Percentiles rank a stretch among this genome's conserved stretches.
These are phyloP conservation scores for Novumbra hubbsi DNA, from an alignment of 2,797 vertebrate genomes.

Conservation along the genomic window DNA sequence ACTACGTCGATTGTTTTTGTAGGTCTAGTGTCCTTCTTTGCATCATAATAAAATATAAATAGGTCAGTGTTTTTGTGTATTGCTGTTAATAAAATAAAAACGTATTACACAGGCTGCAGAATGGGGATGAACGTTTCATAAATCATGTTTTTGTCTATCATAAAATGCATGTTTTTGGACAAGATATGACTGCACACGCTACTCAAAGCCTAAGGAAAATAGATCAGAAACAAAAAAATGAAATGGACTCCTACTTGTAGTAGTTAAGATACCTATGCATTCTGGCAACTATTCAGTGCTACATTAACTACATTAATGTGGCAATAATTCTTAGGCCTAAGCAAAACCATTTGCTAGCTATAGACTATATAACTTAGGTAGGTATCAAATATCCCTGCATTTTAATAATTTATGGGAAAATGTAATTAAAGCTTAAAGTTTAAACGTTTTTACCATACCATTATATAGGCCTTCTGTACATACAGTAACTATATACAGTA, in stretches of 20 bases:
- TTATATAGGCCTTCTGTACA: neutral
- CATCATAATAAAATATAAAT: too few relatives aligned
- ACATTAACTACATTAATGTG: too few relatives aligned
- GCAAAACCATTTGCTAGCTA: neutral
- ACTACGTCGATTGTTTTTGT: too few relatives aligned
- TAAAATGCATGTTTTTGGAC: neutral
- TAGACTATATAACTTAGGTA: neutral
- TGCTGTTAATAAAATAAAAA: too few relatives aligned
- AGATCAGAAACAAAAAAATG: neutral
- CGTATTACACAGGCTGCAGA: too few relatives aligned
- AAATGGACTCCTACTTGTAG: too few relatives aligned
- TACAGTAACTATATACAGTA: too few relatives aligned
- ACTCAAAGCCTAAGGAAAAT: neutral
- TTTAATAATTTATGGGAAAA: neutral
- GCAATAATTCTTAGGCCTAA: neutral
- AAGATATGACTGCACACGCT: neutral
- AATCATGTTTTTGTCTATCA: too few relatives aligned
- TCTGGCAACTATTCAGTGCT: too few relatives aligned
- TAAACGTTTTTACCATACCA: neutral
- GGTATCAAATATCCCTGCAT: neutral
- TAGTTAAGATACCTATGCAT: neutral
- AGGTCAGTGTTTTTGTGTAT: too few relatives aligned
- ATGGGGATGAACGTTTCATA: too few relatives aligned
- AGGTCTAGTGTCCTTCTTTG: too few relatives aligned
- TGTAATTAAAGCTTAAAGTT: neutral